Evolutionary conservation across 2,113 vertebrate genomes (phyloP), one percentile per base, ranked within the genome.

Genomic region (Probosciger aterrimus): DNA sequence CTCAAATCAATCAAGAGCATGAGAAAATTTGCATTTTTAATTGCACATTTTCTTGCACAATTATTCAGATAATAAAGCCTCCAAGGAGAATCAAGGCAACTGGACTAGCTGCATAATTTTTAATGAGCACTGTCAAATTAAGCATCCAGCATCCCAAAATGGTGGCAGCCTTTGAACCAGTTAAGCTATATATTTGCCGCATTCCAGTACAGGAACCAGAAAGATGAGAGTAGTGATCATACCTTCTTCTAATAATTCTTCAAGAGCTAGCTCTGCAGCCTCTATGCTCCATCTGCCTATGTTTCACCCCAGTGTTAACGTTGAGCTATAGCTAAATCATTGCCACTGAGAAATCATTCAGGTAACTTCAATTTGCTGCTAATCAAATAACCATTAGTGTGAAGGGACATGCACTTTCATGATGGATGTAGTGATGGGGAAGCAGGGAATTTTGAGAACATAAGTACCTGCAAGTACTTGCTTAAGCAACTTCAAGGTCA

Each of bases 331-430:
- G 59, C 28, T 95, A 90, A 94, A 64, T 88, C 64, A 53, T 43
- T 90, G 68, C 27, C 37, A 50, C 55, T 75, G 60, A 68, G 75
- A 92, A 77, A 88, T 95, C 79, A 91, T 60, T 73, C 60, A 88
- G 46, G 83, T 95, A 93, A 95, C 95, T 95, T 94, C 90, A 92
- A 60, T 92, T 91, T 96, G 49, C 74, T 92, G n/a, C 50, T 95
- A 95, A 96, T 88, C 88, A 93, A 94, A 95, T 82, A 89, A 69
- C 50, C 55, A 76, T 92, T 91, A 91, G 14, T 65, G 78, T 84
- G 75, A 95, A 79, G 63, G 60, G 89, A 74, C 18, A 44, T 12
- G 12, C 31, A 92, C 41, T 88, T 95, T 49, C 67, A 86, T 79
- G 74, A 96, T 78, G 60, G 69, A 94, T 92, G 69, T 20, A 88